Evolutionary conservation across 1,140 invertebrate species (phyloP).

Genomic region (Chymomyza costata): DNA sequence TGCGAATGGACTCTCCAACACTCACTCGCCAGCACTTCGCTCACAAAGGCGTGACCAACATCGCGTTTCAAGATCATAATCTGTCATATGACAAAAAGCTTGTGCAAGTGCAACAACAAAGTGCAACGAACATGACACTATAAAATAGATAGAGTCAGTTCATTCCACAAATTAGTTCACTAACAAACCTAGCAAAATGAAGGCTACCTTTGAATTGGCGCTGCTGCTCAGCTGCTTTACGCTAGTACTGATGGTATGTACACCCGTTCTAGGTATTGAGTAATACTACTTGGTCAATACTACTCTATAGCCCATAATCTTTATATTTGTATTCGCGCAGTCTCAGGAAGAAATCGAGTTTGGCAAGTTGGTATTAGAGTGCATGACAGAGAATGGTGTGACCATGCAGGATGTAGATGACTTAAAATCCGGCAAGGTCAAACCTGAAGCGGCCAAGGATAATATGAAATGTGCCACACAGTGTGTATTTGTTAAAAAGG

Average conservation of each 20-base stretch:
- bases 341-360: background rate
- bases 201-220: slow-evolving; percentile 27
- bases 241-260: slow-evolving; percentile 25
- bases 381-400: slow-evolving; percentile 45
- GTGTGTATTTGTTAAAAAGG: slow-evolving; percentile 44
- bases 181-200: slow-evolving; percentile 33
- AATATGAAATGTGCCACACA: slow-evolving; percentile 47
- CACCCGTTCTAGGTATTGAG: background rate
- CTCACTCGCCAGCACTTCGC: too few species aligned
- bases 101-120: slow-evolving; percentile 17
- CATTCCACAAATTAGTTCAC: slow-evolving; percentile 17
- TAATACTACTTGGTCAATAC: background rate
- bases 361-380: background rate
- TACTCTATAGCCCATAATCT: background rate
- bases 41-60: too few species aligned
- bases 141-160: slow-evolving; percentile 23
- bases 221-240: slow-evolving; percentile 41
- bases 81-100: too few species aligned
- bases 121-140: slow-evolving; percentile 23
- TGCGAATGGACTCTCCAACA: too few species aligned
- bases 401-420: slow-evolving; percentile 27
- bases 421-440: slow-evolving; percentile 34
- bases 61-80: too few species aligned
- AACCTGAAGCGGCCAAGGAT: slow-evolving; percentile 34
- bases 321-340: background rate